Evolutionary conservation across 2,888 invertebrate species (phyloP), one percentile per base, ranked within the genome.

Genomic region (Chesias legatella): DNA sequence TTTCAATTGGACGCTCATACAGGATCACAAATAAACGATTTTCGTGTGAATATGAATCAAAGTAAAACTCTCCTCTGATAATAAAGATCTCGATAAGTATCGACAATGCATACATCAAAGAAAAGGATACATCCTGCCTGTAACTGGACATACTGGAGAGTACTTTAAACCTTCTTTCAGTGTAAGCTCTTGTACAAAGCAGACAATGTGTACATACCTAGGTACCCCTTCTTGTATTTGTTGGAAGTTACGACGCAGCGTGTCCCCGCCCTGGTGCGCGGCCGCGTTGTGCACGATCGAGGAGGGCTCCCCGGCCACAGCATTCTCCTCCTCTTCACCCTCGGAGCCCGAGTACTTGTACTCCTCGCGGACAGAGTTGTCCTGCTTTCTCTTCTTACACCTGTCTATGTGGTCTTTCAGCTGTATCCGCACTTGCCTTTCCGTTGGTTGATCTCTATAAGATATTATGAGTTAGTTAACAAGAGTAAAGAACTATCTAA

Each of bases 321-420:
- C 95, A 33, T 93, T 94, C 63, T 97, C 97, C 62, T 98, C 97
- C 62, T 99, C 99, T 70, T 99, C 99, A 55, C 98, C 98, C 73
- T 99, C 99, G 42, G 98, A 97, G 21, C 98, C 98, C 23, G 98
- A 98, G 81, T 98, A 98, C 73, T 90, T 92, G 78, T 93, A 93
- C 68, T 93, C 93, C 67, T 93, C 93, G 10, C 93, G 90, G 54
- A 93, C 93, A 0, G 83, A 89, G 73, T 95, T 95, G 76, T 97
- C 96, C 71, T 94, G 96, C 90, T 95, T 97, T 76, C 97, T 93
- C 80, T 97, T 97, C 89, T 97, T 97, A 88, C 97, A 97, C 47
- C 89, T 91, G 88, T 99, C 99, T 81, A 99, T 98, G 86, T 99
- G 99, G 88, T 99, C 99, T 86, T 99, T 99, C 56, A 99, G 92